These are phyloP conservation scores for Hirudo medicinalis DNA, from an alignment of 1,140 invertebrate species.

Conservation along the genomic window DNA sequence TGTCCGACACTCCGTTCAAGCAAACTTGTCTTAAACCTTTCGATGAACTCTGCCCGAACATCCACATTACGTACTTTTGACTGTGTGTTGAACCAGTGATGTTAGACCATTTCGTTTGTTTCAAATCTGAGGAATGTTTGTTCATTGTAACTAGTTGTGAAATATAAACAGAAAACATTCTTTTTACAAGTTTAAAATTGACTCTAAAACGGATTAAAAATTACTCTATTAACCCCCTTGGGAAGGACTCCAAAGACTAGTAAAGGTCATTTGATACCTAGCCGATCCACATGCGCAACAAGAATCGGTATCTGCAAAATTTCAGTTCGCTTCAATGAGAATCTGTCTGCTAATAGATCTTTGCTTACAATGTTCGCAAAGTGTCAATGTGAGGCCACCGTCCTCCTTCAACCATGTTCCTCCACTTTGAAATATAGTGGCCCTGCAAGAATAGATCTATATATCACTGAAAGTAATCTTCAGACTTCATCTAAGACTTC, in stretches of 20 bases:
- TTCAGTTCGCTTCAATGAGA: no score
- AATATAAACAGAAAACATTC: no score
- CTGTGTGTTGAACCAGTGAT: conserved; percentile 88
- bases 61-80: conserved; percentile 78
- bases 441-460: conserved; percentile 45
- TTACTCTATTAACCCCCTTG: conserved; percentile 35
- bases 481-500: no score
- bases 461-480: not conserved
- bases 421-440: conserved; percentile 70
- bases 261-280: conserved; percentile 53
- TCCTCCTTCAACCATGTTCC: conserved; percentile 80
- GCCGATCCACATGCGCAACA: conserved; percentile 42
- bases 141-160: no score
- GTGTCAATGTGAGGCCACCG: conserved; percentile 59
- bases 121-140: conserved; percentile 47
- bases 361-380: conserved; percentile 60
- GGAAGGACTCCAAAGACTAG: conserved; percentile 95
- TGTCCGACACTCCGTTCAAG: conserved; percentile 77
- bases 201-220: no score
- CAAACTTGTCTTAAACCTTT: conserved; percentile 85
- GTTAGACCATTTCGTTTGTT: conserved; percentile 93
- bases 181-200: no score
- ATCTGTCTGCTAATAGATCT: not conserved
- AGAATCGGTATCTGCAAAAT: conserved; percentile 18
- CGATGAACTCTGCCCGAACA: conserved; percentile 71